Evolutionary conservation across 2,113 vertebrate species (phyloP), one percentile per base, ranked within the genome.

Genomic region (Carettochelys insculpta): DNA sequence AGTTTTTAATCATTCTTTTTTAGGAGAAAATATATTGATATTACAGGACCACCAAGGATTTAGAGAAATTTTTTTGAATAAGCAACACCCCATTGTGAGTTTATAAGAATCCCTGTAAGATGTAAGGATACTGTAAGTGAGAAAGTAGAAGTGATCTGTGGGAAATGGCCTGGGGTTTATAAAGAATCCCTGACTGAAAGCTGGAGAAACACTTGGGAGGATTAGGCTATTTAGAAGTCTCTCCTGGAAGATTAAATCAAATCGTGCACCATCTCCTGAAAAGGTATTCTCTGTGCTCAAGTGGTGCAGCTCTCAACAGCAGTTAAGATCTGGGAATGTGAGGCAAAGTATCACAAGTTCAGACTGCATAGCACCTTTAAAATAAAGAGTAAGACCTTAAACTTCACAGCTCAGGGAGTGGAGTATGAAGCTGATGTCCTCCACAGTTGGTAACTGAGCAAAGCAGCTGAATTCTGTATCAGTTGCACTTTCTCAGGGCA

Each of bases 191-290:
- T 77, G 20, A 34, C 13, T 88, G 0, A 50, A 79, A 11, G 20
- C 68, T 75, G 41, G 81, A 90, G 48, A 94, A 34, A 14, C 71
- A 84, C 16, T 16, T 65, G 34, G 61, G 85, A 45, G 68, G 68
- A 45, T 16, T 54, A 38, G 13, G 90, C 20, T 90, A 92, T n/a
- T n/a, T 95, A 68, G 53, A 95, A 77, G 68, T 81, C 84, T 90
- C 38, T 10, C 8, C 4, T 34, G 50, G 50, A 91, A 77, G 56
- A 41, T 91, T 91, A 56, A 93, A 82, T 75, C 89, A 88, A 41
- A 41, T 93, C 77, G 27, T 56, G 76, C n/a, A 71, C 31, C 41
- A 90, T 6, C 41, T 38, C 25, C 53, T 79, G 43, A 51, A 79
- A 47, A 78, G 50, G 11, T 1, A n/a, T 76, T 82, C 16, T 58